A percentile compares a stretch with the other conserved stretches of the same genome.
Conservation (phyloP, 2,888 invertebrate genomes). For the Herminia tarsipennalis region DNA sequence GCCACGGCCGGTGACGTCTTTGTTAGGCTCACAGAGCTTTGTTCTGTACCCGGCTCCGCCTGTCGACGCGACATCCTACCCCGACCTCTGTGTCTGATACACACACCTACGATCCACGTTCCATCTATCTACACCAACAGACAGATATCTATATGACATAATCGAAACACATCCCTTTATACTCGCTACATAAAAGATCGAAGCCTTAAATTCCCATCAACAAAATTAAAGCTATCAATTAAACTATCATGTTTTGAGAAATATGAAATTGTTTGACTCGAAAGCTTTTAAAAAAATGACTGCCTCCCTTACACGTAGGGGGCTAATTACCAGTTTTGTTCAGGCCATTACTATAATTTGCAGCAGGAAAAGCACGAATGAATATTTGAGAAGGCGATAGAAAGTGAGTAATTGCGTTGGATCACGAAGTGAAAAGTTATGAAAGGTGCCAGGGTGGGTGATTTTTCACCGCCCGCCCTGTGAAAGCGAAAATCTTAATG, state of each 20-base stretch:
- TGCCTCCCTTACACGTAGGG: constrained; percentile 60
- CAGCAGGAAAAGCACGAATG: constrained; percentile 81
- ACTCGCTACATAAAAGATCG: constrained; percentile 3
- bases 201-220: constrained; percentile 47
- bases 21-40: constrained; percentile 80
- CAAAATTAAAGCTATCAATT: constrained; percentile 59
- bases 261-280: constrained; percentile 28
- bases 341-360: constrained; percentile 81
- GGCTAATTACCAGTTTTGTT: constrained; percentile 81
- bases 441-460: constrained; percentile 80
- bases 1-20: constrained; percentile 85
- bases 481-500: constrained; percentile 79
- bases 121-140: constrained; percentile 29
- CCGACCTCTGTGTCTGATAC: constrained; percentile 57
- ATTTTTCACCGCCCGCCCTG: constrained; percentile 76
- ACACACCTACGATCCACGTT: constrained; percentile 50
- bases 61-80: constrained; percentile 71
- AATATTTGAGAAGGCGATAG: constrained; percentile 85
- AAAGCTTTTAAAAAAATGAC: constrained; percentile 61
- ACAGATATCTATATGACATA: constrained; percentile 26
- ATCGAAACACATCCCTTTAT: constrained; percentile 21
- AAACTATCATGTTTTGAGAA: constrained; percentile 48
- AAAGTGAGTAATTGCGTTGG: constrained; percentile 82
- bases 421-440: constrained; percentile 86
- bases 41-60: constrained; percentile 77